A percentile compares a stretch with the other conserved stretches of the same genome.
Evolutionary conservation across 2,113 vertebrate genomes (phyloP).

Genomic region (Pheucticus melanocephalus): DNA sequence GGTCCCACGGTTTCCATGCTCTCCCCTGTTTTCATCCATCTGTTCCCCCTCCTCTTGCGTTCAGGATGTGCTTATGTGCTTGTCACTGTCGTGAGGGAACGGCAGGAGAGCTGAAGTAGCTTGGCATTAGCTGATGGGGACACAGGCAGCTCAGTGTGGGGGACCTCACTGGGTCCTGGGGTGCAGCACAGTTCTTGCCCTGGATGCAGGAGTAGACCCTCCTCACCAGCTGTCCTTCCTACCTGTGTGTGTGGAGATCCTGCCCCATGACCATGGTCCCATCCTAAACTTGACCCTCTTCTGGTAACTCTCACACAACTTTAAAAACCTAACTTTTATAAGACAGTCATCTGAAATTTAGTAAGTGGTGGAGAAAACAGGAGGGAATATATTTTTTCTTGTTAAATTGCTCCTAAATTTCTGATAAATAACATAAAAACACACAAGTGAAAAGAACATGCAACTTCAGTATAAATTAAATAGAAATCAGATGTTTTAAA

Average conservation of each 20-base stretch:
- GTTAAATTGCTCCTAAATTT: neutral
- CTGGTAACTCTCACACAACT: neutral
- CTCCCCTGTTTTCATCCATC: constrained; percentile 1
- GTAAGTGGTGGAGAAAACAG: neutral
- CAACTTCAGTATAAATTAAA: neutral
- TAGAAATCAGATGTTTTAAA: neutral
- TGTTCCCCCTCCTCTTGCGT: neutral
- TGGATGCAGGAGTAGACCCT: fast-evolving
- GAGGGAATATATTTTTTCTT: neutral
- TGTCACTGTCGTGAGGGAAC: neutral
- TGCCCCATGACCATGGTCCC: neutral
- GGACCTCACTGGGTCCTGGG: fast-evolving
- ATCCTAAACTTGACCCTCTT: neutral
- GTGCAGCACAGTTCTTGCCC: neutral
- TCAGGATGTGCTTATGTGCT: neutral
- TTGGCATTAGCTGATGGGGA: neutral
- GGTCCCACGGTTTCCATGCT: fast-evolving
- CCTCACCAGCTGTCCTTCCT: neutral
- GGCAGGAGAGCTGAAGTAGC: neutral
- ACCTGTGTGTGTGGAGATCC: fast-evolving
- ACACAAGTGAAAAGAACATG: neutral
- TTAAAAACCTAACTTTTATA: neutral
- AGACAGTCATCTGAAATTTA: neutral
- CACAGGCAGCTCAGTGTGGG: neutral
- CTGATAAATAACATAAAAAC: neutral